phyloP scores from a whole-genome alignment of 2,888 invertebrate species.

The Caenorhabditis doughertyi region DNA sequence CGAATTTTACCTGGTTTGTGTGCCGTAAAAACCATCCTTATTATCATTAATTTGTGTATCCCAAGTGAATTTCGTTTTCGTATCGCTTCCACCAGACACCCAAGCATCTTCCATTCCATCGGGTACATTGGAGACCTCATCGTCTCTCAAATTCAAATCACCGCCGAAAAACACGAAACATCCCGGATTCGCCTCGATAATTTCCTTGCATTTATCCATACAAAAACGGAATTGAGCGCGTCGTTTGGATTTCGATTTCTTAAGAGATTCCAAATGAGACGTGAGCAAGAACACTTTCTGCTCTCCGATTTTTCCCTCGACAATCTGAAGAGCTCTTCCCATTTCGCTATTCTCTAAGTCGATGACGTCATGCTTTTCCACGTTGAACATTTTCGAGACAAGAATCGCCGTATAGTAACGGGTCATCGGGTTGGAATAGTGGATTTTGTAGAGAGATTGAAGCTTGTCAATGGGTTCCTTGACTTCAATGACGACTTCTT shows the following conservation, averaged over 20 bases:
- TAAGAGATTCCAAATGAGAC: slow-evolving; percentile 86
- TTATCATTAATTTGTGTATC: slow-evolving; percentile 86
- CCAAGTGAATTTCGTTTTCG: slow-evolving; percentile 86
- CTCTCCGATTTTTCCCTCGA: slow-evolving; percentile 82
- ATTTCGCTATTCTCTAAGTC: slow-evolving; percentile 84
- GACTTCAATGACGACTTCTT: slow-evolving; percentile 85
- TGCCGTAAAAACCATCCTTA: slow-evolving; percentile 73
- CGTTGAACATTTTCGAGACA: slow-evolving; percentile 77
- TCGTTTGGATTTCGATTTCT: slow-evolving; percentile 82
- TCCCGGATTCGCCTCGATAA: slow-evolving; percentile 73
- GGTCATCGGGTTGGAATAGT: slow-evolving; percentile 81
- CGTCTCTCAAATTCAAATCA: slow-evolving; percentile 86
- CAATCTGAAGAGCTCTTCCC: slow-evolving; percentile 85
- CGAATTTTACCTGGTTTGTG: slow-evolving; percentile 52
- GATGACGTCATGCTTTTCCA: slow-evolving; percentile 83
- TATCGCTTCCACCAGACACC: slow-evolving; percentile 85
- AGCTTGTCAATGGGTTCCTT: slow-evolving; percentile 83
- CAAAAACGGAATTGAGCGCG: slow-evolving; percentile 69
- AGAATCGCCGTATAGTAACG: slow-evolving; percentile 83
- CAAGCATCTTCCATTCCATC: slow-evolving; percentile 84
- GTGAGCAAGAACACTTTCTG: slow-evolving; percentile 84
- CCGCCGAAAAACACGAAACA: slow-evolving; percentile 85
- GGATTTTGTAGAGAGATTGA: slow-evolving; percentile 83
- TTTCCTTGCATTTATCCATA: slow-evolving; percentile 68
- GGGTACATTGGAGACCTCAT: slow-evolving; percentile 84